Conservation (phyloP, 1,140 invertebrate genomes). For the Drosophila santomea region DNA sequence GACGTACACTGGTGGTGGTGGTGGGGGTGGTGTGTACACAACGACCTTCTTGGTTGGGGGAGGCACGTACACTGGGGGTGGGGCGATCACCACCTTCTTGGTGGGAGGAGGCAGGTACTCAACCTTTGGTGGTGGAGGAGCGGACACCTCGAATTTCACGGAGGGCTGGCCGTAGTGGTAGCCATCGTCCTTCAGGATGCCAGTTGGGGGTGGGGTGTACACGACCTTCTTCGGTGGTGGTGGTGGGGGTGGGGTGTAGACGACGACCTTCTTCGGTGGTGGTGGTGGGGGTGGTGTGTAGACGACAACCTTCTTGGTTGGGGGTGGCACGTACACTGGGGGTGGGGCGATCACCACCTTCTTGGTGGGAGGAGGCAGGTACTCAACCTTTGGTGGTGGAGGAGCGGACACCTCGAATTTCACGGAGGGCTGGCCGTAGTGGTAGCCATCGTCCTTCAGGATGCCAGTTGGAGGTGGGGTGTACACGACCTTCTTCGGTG, state of each 20-base stretch:
- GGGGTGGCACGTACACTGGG: constrained; percentile 30
- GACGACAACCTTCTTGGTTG: background rate
- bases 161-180: constrained; percentile 35
- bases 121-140: constrained; percentile 20
- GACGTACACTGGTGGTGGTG: constrained; percentile 19
- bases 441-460: constrained; percentile 36
- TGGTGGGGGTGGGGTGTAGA: constrained; percentile 39
- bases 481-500: constrained; percentile 35
- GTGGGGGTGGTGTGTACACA: constrained; percentile 14
- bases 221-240: constrained; percentile 35
- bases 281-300: constrained; percentile 2
- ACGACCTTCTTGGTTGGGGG: constrained; percentile 30
- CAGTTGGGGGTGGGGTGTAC: constrained; percentile 26
- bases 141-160: constrained; percentile 18
- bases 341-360: constrained; percentile 27
- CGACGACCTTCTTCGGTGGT: constrained; percentile 13
- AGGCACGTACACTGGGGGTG: constrained; percentile 16
- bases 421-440: constrained; percentile 29
- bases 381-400: constrained; percentile 31
- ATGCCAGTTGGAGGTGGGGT: constrained; percentile 18
- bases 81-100: constrained; percentile 11
- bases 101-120: constrained; percentile 34
- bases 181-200: constrained; percentile 27
- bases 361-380: constrained; percentile 36
- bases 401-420: constrained; percentile 21